Base-by-base conservation (phyloP, 2,888 invertebrate genomes). In the Tribolium freemani region DNA sequence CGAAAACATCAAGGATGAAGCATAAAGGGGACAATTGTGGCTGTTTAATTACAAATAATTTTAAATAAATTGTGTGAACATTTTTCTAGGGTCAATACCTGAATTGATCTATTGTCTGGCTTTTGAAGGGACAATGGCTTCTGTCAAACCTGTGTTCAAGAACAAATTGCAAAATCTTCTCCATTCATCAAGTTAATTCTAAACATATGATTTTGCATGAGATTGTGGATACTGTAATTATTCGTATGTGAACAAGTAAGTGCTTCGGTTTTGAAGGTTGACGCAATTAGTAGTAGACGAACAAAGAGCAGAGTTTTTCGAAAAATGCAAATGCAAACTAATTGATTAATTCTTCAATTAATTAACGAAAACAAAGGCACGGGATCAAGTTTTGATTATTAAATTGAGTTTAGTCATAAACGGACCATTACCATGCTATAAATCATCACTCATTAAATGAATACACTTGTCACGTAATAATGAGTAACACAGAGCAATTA, bases 381-480 rank as follows among this genome's bases (percentile, higher is more conserved):
- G 8, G 2, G 38, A 38, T 38, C 38, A 38, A 38, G 8, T 26
- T 26, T 26, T 26, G 2, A 26, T 26, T 26, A 38, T 38, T 38
- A 8, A 38, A 38, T 3, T 13, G 8, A 13, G 10, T 48, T 13
- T 10, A 48, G 48, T 16, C 16, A 48, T 8, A 48, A 16, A 16
- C 8, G n/a, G n/a, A 16, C 21, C 20, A 53, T 21, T 20, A 53
- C 4, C 11, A 2, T 58, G 45, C 26, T 1, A 20, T 20, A 58
- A 44, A 58, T 58, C 45, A 58, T 38, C 58, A 16, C 2, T 38
- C 3, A 45, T 38, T 45, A 58, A 45, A 58, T 58, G 58, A 44
- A 58, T 60, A 26, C 8, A 21, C 50, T 50, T 16, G 30, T 50
- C 61, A 61, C 61, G 61, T 61, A 45, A 48, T 61, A 61, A 48